A percentile compares a stretch with the other conserved stretches of the same genome.
Conservation (phyloP, 2,113 vertebrate genomes). For the Murina feae region DNA sequence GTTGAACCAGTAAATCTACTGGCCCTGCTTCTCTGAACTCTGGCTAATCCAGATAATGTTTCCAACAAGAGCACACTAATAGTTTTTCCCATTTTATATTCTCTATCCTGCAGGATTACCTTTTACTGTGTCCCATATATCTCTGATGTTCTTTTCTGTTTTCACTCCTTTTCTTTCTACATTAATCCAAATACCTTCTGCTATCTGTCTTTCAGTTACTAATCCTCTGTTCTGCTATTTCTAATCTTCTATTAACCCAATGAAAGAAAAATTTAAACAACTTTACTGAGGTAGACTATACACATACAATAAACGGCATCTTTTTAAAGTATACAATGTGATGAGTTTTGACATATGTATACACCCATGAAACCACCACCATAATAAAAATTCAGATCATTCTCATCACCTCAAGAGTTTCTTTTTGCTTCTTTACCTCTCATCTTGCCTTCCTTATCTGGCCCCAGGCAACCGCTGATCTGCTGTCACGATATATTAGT, state of each 20-base stretch:
- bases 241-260: not conserved
- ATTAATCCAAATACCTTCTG: not conserved
- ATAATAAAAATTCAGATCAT: not conserved
- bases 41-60: not conserved
- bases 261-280: not conserved
- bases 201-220: not conserved
- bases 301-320: not conserved
- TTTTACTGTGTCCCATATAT: not conserved
- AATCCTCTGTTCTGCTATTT: not conserved
- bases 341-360: not conserved
- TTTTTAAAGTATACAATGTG: not conserved
- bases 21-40: no score
- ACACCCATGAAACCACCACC: not conserved
- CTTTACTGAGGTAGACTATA: not conserved
- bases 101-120: not conserved
- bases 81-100: not conserved
- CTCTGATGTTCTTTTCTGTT: not conserved
- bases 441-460: not conserved
- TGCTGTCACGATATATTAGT: not conserved
- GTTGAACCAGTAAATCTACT: no score
- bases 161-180: not conserved
- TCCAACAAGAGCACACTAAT: not conserved
- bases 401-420: not conserved
- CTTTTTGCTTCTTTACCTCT: not conserved
- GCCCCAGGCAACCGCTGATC: not conserved